Evolutionary conservation across 2,888 invertebrate genomes (phyloP).

Genomic region (Lycocerus yunnanus): DNA sequence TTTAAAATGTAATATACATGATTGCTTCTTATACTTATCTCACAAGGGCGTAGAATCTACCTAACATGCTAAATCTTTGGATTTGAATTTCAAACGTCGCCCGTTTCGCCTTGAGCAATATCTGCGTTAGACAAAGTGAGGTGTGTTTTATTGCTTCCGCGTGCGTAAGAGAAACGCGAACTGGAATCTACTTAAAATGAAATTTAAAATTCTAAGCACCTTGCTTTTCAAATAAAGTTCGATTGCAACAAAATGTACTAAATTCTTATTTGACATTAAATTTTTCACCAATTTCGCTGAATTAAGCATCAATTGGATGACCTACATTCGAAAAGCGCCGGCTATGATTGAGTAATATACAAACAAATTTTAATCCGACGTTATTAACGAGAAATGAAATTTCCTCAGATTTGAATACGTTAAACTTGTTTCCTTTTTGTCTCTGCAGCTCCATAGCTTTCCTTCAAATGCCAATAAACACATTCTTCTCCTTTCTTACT

Average conservation of each 20-base stretch:
- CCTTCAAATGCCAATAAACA: slow-evolving; percentile 41
- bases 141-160: slow-evolving; percentile 38
- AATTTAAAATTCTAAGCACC: slow-evolving; percentile 39
- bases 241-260: slow-evolving; percentile 24
- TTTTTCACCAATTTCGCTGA: slow-evolving; percentile 14
- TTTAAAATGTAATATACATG: slow-evolving; percentile 33
- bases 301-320: slow-evolving; percentile 28
- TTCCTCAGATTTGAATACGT: slow-evolving; percentile 40
- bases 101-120: slow-evolving; percentile 40
- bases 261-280: slow-evolving; percentile 24
- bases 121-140: slow-evolving; percentile 40
- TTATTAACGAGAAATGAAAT: slow-evolving; percentile 43
- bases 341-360: slow-evolving; percentile 33
- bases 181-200: slow-evolving; percentile 34
- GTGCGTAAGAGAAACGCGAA: slow-evolving; percentile 32
- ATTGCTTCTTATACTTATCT: slow-evolving; percentile 38
- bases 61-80: slow-evolving; percentile 39
- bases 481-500: background rate
- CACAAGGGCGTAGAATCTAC: slow-evolving; percentile 31
- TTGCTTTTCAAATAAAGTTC: slow-evolving; percentile 27
- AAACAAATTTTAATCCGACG: slow-evolving; percentile 37
- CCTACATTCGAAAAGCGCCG: slow-evolving; percentile 23
- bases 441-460: slow-evolving; percentile 35
- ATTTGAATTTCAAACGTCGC: slow-evolving; percentile 42
- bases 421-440: slow-evolving; percentile 37